Conservation (phyloP, 2,113 vertebrate genomes). For the Nesogale talazaci region DNA sequence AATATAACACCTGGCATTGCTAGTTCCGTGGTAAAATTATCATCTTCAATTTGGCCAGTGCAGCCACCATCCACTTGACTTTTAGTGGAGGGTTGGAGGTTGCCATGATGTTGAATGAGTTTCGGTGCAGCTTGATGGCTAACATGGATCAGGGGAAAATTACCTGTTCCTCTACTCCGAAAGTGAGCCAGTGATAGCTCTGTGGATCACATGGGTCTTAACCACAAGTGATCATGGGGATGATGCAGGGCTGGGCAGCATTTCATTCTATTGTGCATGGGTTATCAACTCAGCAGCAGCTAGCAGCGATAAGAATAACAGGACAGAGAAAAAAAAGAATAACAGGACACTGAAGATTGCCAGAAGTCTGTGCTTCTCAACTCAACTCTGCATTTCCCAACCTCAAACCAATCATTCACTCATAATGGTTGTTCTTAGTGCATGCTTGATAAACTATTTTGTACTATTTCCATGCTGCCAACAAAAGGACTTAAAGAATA, state of each 20-base stretch:
- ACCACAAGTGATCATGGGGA: neutral
- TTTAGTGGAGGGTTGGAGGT: neutral
- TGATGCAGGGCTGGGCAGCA: neutral
- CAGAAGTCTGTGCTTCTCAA: neutral
- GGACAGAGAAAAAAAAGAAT: neutral
- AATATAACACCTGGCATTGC: fast-evolving
- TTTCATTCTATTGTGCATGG: neutral
- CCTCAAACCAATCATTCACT: neutral
- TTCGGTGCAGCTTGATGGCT: neutral
- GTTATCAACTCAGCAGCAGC: neutral
- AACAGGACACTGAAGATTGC: fast-evolving
- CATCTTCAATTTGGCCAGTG: neutral
- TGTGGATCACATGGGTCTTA: neutral
- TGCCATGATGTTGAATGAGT: neutral
- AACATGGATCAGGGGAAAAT: neutral
- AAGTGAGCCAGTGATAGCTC: neutral
- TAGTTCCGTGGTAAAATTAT: neutral
- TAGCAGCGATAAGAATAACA: neutral
- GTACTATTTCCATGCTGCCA: neutral
- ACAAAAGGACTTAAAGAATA: neutral
- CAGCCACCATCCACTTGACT: neutral
- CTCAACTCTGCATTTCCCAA: neutral
- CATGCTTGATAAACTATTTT: neutral
- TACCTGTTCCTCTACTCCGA: neutral
- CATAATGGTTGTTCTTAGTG: neutral